Evolutionary conservation across 2,113 vertebrate genomes (phyloP).

Genomic region (Peromyscus leucopus): DNA sequence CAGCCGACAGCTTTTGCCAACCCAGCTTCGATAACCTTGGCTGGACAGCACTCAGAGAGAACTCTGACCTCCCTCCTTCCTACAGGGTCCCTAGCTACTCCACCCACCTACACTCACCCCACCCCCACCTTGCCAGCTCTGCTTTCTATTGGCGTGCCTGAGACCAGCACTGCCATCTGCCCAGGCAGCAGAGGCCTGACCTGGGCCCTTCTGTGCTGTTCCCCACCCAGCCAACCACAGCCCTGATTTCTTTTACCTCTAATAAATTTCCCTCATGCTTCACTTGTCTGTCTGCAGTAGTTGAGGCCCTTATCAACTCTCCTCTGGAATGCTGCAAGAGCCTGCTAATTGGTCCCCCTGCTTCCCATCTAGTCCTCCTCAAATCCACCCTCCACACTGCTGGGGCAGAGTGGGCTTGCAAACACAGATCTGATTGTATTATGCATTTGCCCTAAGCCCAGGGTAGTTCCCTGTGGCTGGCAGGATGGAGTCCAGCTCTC

Average conservation of each 20-base stretch:
- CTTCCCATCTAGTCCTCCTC: slow-evolving; percentile 66
- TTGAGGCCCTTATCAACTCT: not conserved
- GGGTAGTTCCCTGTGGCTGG: not conserved
- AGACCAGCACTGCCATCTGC: not conserved
- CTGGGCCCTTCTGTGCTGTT: not conserved
- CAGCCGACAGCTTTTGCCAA: not conserved
- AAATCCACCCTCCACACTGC: slow-evolving; percentile 42
- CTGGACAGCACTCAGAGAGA: not conserved
- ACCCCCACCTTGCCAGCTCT: not conserved
- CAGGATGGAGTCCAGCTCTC: not conserved
- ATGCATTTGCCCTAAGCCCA: not conserved
- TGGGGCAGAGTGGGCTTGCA: not conserved
- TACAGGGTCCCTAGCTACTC: not conserved
- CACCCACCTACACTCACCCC: not conserved
- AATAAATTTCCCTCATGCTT: not conserved
- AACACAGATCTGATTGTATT: not conserved
- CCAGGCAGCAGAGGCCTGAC: not conserved
- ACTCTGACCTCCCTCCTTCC: not conserved
- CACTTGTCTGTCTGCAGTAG: not conserved
- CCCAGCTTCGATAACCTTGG: not conserved
- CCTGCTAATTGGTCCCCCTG: slow-evolving; percentile 74
- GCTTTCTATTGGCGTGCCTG: not conserved
- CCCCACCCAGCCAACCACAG: not conserved
- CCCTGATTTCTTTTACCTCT: not conserved
- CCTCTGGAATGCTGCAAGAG: not conserved